Base-by-base conservation (phyloP, 2,888 invertebrate genomes). In the Trimorus sp. region DNA sequence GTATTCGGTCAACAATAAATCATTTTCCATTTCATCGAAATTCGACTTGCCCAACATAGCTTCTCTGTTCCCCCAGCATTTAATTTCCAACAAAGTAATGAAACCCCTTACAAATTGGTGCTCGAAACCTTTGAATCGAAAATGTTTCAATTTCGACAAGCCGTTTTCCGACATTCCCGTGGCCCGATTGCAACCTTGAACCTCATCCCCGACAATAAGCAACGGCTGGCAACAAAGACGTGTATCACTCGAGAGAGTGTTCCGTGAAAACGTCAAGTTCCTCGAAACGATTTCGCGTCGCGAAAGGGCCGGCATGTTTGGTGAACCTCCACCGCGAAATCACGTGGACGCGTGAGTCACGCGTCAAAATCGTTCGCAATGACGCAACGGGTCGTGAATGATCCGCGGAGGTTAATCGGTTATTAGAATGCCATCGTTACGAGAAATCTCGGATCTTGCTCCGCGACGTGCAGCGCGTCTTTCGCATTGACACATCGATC, bases 401-500 rank as follows among this genome's bases (percentile, higher is more conserved):
- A 60, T 54, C 36, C 60, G 15, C 37, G 38, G 49, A 40, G n/a
- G 37, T 58, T 49, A 58, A 69, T 77, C 54, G 66, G 54, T 60
- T 60, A 66, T 71, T 73, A 60, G 54, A 78, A 66, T 78, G 37
- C 42, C 62, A 62, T 66, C 48, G 6, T 62, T 58, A 9, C 15
- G 26, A 73, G 73, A 58, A 73, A 73, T 73, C 73, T 79, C 49
- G 26, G 26, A 26, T 26, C 26, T 26, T 26, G 26, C 26, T 26
- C 26, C 26, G 26, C 26, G 26, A 3, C 26, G 26, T 4, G 26
- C 26, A 26, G 26, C 26, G 26, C 26, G 26, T 26, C 60, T 36
- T 59, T 70, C 53, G 45, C 78, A 71, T 71, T 78, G 78, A 71
- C 66, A 54, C 71, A 71, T 78, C 78, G 66, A 71, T 78, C 78